Percentiles rank a stretch among this genome's conserved stretches.
These are phyloP conservation scores for Tinamus major DNA, from an alignment of 2,797 vertebrate species.

Conservation along the genomic window DNA sequence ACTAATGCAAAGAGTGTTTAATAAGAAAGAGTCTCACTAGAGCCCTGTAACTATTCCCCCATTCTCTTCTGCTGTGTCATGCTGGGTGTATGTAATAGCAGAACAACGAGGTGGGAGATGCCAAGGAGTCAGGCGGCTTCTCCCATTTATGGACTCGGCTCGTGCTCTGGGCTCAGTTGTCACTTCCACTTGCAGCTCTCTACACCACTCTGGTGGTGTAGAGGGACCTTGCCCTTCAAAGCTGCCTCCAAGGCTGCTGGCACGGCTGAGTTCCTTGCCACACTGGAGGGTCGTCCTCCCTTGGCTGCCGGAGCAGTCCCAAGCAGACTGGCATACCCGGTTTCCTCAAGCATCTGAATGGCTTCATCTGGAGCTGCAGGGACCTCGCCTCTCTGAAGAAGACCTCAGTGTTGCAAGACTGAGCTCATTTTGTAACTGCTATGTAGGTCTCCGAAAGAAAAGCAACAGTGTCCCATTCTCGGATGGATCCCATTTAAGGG, in stretches of 20 bases:
- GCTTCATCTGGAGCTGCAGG: neutral
- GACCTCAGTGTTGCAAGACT: neutral
- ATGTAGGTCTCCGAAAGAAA: constrained; percentile 47
- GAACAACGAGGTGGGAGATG: constrained; percentile 32
- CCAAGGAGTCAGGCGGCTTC: constrained; percentile 30
- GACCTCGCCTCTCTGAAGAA: neutral
- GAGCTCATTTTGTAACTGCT: constrained; percentile 23
- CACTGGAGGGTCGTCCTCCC: neutral
- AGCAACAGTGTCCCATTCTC: neutral
- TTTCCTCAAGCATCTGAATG: neutral
- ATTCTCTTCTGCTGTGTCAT: constrained; percentile 39
- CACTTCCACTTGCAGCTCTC: constrained; percentile 51
- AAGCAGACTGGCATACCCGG: neutral
- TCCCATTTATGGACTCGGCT: constrained; percentile 48
- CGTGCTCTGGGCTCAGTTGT: neutral
- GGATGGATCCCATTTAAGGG: constrained; percentile 55
- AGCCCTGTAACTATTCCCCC: neutral
- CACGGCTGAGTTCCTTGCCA: neutral
- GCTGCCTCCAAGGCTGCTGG: neutral
- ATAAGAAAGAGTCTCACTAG: neutral
- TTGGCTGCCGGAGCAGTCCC: neutral
- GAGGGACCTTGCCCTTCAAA: constrained; percentile 22
- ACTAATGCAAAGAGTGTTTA: neutral
- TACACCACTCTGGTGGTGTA: constrained; percentile 64
- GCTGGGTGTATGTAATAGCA: constrained; percentile 22